Evolutionary conservation across 1,140 invertebrate species (phyloP).

Genomic region (Apocrypta bakeri): DNA sequence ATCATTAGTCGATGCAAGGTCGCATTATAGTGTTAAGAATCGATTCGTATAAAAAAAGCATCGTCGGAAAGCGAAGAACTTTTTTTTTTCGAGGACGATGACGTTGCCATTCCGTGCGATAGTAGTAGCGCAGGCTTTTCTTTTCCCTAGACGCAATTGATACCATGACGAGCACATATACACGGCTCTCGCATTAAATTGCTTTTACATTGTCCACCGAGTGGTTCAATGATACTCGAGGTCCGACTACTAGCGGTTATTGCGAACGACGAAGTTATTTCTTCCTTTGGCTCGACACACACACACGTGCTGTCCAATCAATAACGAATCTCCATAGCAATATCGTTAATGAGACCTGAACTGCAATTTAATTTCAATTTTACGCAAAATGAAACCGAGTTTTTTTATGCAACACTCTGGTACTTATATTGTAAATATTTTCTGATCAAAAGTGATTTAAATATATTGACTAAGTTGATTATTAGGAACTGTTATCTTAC

Average conservation of each 20-base stretch:
- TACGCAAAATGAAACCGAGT: not conserved
- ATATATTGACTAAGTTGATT: no score
- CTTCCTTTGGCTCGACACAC: not conserved
- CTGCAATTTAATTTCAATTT: not conserved
- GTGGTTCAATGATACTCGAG: slow-evolving; percentile 31
- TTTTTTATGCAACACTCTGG: no score
- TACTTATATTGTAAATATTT: no score
- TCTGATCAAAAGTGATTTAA: no score
- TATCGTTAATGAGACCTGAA: not conserved
- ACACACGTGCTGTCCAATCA: slow-evolving; percentile 6
- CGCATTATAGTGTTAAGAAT: slow-evolving; percentile 23
- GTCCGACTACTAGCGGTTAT: not conserved
- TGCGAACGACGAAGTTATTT: slow-evolving; percentile 12
- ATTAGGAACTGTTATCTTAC: no score
- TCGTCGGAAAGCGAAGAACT: slow-evolving; percentile 37
- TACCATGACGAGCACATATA: slow-evolving; percentile 35
- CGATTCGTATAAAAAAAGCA: slow-evolving; percentile 39
- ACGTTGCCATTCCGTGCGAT: slow-evolving; percentile 32
- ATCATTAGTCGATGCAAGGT: no score
- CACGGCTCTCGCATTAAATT: slow-evolving; percentile 48
- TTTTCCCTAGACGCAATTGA: slow-evolving; percentile 39
- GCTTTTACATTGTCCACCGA: slow-evolving; percentile 52
- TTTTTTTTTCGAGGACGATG: slow-evolving; percentile 47
- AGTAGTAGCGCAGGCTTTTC: slow-evolving; percentile 30
- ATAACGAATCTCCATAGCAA: not conserved